Percentiles rank a stretch among this genome's conserved stretches.
phyloP scores from a whole-genome alignment of 2,797 vertebrate genomes.

The Rhynchonycteris naso region DNA sequence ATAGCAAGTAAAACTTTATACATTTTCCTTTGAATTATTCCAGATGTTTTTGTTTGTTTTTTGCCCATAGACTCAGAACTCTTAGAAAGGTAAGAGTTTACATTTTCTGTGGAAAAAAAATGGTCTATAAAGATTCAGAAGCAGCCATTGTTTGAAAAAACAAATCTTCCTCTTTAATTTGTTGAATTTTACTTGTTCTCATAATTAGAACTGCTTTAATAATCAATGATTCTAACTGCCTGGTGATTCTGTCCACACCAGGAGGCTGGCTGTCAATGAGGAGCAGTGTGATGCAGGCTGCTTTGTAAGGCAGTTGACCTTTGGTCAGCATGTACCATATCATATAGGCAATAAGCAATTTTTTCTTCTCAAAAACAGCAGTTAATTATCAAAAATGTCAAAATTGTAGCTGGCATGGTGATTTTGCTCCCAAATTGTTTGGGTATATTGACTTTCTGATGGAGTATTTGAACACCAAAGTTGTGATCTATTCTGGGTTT shows the following conservation, averaged over 20 bases:
- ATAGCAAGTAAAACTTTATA: background rate
- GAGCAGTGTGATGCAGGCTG: background rate
- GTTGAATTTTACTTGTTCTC: slow-evolving; percentile 40
- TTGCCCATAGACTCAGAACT: background rate
- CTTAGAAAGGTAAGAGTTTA: background rate
- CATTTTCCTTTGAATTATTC: background rate
- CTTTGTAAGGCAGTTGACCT: slow-evolving; percentile 40
- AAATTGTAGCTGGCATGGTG: background rate
- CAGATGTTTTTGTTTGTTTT: too few species aligned
- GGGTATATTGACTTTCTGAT: background rate
- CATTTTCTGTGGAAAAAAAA: background rate
- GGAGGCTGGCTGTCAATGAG: background rate
- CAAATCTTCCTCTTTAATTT: background rate
- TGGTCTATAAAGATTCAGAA: background rate
- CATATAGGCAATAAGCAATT: slow-evolving; percentile 26
- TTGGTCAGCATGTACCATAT: background rate
- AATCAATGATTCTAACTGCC: background rate
- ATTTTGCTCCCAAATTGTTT: slow-evolving; percentile 33
- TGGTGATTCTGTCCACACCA: background rate
- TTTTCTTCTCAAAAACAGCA: slow-evolving; percentile 49
- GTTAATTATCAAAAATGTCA: slow-evolving; percentile 59
- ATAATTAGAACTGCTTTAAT: slow-evolving; percentile 14
- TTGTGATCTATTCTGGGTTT: background rate
- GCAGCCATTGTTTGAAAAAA: background rate
- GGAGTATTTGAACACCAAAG: background rate